These are phyloP conservation scores for Anagyrus pseudococci DNA, from an alignment of 2,888 invertebrate genomes.

Conservation along the genomic window DNA sequence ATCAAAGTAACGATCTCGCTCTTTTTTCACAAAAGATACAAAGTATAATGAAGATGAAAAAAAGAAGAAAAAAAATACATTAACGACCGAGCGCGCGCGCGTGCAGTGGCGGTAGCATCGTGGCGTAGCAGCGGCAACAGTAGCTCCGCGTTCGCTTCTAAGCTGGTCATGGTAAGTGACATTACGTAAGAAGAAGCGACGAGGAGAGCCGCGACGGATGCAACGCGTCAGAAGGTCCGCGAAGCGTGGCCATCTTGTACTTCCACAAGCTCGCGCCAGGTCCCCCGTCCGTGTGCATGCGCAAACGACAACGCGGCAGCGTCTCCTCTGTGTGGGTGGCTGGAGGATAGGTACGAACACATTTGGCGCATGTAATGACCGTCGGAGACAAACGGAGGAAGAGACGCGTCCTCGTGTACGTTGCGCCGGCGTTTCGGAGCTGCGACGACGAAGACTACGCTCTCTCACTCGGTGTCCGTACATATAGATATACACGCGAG, in stretches of 20 bases:
- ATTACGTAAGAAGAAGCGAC: constrained; percentile 47
- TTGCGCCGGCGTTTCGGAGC: constrained; percentile 19
- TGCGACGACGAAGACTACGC: constrained; percentile 12
- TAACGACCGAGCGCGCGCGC: too few relatives aligned
- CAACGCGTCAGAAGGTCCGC: constrained; percentile 49
- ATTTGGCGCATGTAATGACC: constrained; percentile 24
- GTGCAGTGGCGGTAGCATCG: not conserved
- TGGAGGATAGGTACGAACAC: constrained; percentile 2
- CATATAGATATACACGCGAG: too few relatives aligned
- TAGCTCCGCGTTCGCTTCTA: not conserved
- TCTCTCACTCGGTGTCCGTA: too few relatives aligned
- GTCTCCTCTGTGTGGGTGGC: too few relatives aligned
- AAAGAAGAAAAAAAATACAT: constrained; percentile 4
- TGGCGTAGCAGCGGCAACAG: not conserved
- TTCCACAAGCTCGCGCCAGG: not conserved
- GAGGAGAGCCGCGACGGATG: constrained; percentile 40
- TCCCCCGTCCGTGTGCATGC: not conserved
- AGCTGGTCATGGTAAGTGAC: constrained; percentile 35
- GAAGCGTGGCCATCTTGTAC: constrained; percentile 44
- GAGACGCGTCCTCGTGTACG: not conserved
- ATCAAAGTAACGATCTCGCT: constrained; percentile 12
- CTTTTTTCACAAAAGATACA: constrained; percentile 11
- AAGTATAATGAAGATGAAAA: not conserved
- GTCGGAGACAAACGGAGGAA: constrained; percentile 26
- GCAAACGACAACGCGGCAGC: not conserved